A percentile compares a stretch with the other conserved stretches of the same genome.
phyloP scores from a whole-genome alignment of 2,888 invertebrate genomes.

The Antitype chi region DNA sequence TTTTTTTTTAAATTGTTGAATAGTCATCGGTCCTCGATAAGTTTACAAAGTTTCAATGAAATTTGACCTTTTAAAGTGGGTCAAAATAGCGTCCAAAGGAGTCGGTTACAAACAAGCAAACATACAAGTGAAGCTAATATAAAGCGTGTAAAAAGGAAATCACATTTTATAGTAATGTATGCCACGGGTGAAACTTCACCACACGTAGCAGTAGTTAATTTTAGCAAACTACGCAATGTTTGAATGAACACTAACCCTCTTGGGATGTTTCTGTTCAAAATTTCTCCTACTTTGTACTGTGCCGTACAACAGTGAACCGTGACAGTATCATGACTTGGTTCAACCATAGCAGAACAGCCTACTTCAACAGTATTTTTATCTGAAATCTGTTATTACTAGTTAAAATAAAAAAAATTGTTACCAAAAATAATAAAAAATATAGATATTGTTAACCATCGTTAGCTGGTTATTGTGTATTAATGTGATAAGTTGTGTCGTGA shows the following conservation, averaged over 20 bases:
- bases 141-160: too few relatives aligned
- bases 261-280: not conserved
- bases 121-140: too few relatives aligned
- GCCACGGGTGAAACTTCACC: not conserved
- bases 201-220: not conserved
- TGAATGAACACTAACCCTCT: not conserved
- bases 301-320: not conserved
- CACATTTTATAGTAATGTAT: not conserved
- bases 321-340: not conserved
- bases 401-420: too few relatives aligned
- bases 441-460: conserved; percentile 66
- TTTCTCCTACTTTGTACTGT: not conserved
- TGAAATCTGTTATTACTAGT: conserved; percentile 16
- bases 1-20: too few relatives aligned
- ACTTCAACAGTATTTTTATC: conserved; percentile 16
- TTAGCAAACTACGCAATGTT: not conserved
- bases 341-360: not conserved
- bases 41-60: too few relatives aligned
- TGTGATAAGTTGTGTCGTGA: not conserved
- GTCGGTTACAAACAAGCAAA: too few relatives aligned
- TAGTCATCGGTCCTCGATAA: too few relatives aligned
- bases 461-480: not conserved
- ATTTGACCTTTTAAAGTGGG: too few relatives aligned
- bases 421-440: too few relatives aligned
- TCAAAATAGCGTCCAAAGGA: too few relatives aligned